phyloP scores from a whole-genome alignment of 2,888 invertebrate genomes.

The Torymus tubicola region DNA sequence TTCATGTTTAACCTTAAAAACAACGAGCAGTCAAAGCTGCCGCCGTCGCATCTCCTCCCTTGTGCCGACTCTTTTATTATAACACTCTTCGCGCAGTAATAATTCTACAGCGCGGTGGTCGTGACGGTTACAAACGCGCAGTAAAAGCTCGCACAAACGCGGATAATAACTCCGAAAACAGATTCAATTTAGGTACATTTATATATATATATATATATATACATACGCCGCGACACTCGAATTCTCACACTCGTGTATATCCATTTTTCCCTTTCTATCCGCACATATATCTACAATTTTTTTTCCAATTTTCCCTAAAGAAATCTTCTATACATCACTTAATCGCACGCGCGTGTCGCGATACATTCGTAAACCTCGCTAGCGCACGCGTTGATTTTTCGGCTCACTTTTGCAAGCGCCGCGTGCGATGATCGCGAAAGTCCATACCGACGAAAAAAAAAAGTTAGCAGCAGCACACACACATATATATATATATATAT shows the following conservation, averaged over 20 bases:
- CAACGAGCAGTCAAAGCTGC: conserved; percentile 27
- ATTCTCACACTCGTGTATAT: too few species aligned
- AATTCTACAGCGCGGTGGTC: conserved; percentile 7
- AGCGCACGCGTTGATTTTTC: conserved; percentile 17
- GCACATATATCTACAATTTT: too few species aligned
- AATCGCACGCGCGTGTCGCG: too few species aligned
- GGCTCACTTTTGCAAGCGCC: neutral
- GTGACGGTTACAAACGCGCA: conserved; percentile 20
- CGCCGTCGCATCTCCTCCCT: too few species aligned
- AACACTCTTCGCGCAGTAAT: conserved; percentile 38
- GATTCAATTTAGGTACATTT: conserved; percentile 42
- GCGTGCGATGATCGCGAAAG: neutral
- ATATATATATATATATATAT: neutral
- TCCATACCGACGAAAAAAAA: neutral
- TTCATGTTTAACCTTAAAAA: conserved; percentile 25
- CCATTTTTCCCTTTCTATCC: too few species aligned
- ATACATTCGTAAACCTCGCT: too few species aligned
- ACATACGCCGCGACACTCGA: too few species aligned
- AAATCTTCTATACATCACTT: too few species aligned
- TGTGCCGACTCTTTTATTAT: conserved; percentile 48
- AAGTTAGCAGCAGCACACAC: neutral
- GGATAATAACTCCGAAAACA: conserved; percentile 17
- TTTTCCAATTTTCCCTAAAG: conserved; percentile 22
- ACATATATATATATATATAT: too few species aligned
- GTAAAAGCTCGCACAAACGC: conserved; percentile 20